These are phyloP conservation scores for Semicossyphus pulcher DNA, from an alignment of 2,113 vertebrate genomes.

Conservation along the genomic window DNA sequence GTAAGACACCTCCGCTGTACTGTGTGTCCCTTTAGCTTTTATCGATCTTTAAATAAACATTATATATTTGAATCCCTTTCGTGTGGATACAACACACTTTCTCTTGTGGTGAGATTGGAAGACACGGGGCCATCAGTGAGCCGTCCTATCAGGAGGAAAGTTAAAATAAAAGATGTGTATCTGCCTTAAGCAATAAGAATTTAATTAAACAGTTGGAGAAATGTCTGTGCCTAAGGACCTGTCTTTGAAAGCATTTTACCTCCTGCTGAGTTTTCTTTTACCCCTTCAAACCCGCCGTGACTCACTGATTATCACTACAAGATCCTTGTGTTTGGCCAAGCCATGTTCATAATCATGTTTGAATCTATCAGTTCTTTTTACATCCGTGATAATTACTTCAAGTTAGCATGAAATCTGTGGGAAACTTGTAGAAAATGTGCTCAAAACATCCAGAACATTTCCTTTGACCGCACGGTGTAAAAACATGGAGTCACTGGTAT, in stretches of 20 bases:
- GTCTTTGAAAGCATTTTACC: neutral
- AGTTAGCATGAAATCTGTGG: no score
- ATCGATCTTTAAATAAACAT: neutral
- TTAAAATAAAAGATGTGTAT: neutral
- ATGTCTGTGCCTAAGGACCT: neutral
- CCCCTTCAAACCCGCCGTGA: no score
- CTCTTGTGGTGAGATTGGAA: neutral
- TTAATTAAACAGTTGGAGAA: neutral
- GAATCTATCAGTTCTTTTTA: no score
- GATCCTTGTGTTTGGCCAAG: neutral
- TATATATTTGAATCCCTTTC: neutral
- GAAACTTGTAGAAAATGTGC: no score
- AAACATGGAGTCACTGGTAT: no score
- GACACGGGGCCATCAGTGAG: neutral
- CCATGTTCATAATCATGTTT: no score
- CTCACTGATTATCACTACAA: neutral
- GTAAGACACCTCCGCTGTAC: neutral
- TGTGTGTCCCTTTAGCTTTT: neutral
- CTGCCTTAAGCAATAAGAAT: neutral
- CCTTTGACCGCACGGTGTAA: no score
- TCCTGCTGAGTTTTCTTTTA: neutral
- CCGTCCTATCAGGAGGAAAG: neutral
- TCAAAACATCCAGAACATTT: no score
- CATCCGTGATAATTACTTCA: no score
- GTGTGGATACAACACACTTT: neutral